Evolutionary conservation across 2,888 invertebrate species (phyloP), one percentile per base, ranked within the genome.

Genomic region (Miltochrista miniata): DNA sequence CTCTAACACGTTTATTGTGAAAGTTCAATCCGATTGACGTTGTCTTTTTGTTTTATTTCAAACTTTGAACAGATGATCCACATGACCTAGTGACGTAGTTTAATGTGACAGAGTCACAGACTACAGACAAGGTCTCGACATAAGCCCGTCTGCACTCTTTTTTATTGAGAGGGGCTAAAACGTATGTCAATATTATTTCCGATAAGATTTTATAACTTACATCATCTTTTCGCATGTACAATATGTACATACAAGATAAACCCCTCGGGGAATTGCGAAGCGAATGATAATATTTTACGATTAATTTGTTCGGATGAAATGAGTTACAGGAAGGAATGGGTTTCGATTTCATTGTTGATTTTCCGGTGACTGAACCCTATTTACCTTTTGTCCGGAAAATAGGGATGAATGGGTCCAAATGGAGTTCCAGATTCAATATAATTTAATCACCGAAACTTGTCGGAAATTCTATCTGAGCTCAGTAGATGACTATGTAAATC

Each of bases 341-440:
- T 24, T 12, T n/a, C n/a, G 39, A 44, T 56, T 52, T 59, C 45
- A 48, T 50, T 37, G 47, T 62, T 45, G 34, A 49, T 58, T 58
- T 58, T 55, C 33, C 45, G 33, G 18, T 38, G 33, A 44, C 7
- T 52, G 36, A 50, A 50, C 37, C 37, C 50, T 51, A 54, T 40
- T 10, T 51, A 34, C 52, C 53, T 15, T 64, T 42, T 46, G 11
- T 30, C 7, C 18, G 10, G 38, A 7, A 29, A 40, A 39, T 13
- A 29, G 7, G 29, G 33, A 18, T 24, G 40, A 44, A 51, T 51
- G 38, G 18, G 37, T 53, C 42, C 11, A 24, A 38, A 24, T 24
- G 18, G 39, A 36, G 14, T 11, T 35, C 11, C 13, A 5, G 14
- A 31, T 14, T 42, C 48, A 40, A 49, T 51, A 34, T 51, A 24